A percentile compares a stretch with the other conserved stretches of the same genome.
Conservation (phyloP, 1,140 invertebrate genomes). For the Medauroidea extradentata region DNA sequence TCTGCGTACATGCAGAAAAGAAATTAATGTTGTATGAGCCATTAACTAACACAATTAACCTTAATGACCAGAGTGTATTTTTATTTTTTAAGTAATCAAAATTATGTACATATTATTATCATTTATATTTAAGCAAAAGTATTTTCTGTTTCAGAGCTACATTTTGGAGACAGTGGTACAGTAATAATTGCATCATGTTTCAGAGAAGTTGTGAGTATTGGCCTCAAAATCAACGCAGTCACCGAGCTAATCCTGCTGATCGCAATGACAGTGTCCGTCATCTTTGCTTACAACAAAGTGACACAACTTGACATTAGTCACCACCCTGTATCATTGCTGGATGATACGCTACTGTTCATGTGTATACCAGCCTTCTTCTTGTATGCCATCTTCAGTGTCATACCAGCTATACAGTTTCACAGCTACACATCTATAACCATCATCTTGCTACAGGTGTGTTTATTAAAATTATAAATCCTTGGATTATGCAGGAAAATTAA, state of each 20-base stretch:
- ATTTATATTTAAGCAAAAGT: too few species aligned
- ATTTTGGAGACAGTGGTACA: too few species aligned
- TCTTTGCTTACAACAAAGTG: constrained; percentile 55
- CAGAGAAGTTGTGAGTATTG: constrained; percentile 42
- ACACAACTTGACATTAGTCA: constrained; percentile 59
- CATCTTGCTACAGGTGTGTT: constrained; percentile 50
- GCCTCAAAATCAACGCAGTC: constrained; percentile 44
- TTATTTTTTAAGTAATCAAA: too few species aligned
- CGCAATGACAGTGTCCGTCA: constrained; percentile 49
- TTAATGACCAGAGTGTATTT: too few species aligned
- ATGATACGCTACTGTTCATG: constrained; percentile 65
- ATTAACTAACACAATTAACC: too few species aligned
- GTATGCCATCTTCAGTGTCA: constrained; percentile 58
- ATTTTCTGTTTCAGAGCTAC: too few species aligned
- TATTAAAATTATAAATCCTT: too few species aligned
- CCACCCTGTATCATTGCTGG: constrained; percentile 60
- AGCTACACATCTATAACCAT: constrained; percentile 50
- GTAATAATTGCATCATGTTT: too few species aligned
- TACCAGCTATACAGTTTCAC: constrained; percentile 52
- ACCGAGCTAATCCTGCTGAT: constrained; percentile 47
- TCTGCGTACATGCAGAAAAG: too few species aligned
- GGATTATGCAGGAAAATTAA: too few species aligned
- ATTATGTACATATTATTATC: too few species aligned
- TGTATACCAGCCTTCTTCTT: constrained; percentile 69
- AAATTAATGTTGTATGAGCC: too few species aligned